A percentile compares a stretch with the other conserved stretches of the same genome.
Conservation (phyloP, 2,797 vertebrate genomes). For the Microchirus variegatus region DNA sequence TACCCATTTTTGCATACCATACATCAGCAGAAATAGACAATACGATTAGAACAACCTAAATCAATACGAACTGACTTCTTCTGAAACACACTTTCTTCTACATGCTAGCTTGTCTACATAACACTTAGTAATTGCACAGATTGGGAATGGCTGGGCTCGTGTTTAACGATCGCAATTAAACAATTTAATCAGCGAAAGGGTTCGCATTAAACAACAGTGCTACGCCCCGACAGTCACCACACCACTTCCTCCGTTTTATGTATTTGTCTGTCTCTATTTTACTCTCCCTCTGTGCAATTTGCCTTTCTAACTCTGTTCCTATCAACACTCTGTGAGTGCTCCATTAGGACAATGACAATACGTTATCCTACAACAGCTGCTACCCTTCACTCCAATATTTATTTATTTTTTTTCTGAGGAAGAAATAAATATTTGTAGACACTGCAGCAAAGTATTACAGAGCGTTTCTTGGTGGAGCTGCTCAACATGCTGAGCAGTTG, state of each 20-base stretch:
- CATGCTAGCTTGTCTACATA: conserved; percentile 4
- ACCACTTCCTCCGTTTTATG: conserved; percentile 6
- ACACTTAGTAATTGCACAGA: conserved; percentile 14
- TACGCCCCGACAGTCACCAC: neutral
- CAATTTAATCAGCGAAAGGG: conserved; percentile 22
- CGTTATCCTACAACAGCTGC: conserved; percentile 9
- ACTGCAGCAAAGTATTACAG: neutral
- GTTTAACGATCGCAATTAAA: conserved; percentile 33
- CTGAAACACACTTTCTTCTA: conserved; percentile 18
- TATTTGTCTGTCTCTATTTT: neutral
- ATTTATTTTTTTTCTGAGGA: conserved; percentile 6
- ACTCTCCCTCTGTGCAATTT: conserved; percentile 1
- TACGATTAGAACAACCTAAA: conserved; percentile 14
- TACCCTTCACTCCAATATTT: conserved; percentile 6
- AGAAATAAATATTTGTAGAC: conserved; percentile 27
- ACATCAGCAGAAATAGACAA: too few relatives aligned
- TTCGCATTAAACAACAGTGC: conserved; percentile 11
- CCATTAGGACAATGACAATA: conserved; percentile 54
- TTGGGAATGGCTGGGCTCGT: conserved; percentile 8
- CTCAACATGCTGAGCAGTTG: too few relatives aligned
- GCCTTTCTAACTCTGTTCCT: conserved; percentile 20
- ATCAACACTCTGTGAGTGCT: conserved; percentile 41
- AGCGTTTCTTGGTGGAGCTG: neutral
- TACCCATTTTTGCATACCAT: neutral
- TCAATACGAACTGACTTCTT: conserved; percentile 8